Evolutionary conservation across 2,113 vertebrate species (phyloP).

Genomic region (Dicaeum eximium): DNA sequence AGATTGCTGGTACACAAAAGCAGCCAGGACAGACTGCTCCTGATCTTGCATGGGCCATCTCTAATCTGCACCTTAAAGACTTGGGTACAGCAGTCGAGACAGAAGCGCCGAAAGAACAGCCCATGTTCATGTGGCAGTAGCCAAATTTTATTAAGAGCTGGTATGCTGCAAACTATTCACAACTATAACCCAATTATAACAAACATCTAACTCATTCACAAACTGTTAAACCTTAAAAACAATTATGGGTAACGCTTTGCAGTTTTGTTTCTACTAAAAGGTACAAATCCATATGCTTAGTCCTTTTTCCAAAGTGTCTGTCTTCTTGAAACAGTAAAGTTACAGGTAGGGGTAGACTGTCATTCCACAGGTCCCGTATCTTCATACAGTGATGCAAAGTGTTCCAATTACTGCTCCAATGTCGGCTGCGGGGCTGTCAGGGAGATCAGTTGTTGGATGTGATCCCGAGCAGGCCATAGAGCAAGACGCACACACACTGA

Average conservation of each 20-base stretch:
- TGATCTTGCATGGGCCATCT: not conserved
- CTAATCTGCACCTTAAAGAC: not conserved
- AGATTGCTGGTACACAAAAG: not conserved
- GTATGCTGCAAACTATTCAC: not conserved
- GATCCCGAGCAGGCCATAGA: too few species aligned
- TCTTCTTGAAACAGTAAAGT: not conserved
- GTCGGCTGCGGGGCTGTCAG: not conserved
- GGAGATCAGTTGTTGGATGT: not conserved
- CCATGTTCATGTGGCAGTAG: not conserved
- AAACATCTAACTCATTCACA: not conserved
- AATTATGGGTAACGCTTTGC: not conserved
- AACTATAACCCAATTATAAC: not conserved
- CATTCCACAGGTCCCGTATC: not conserved
- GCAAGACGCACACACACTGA: not conserved
- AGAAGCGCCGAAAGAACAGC: not conserved
- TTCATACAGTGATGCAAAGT: not conserved
- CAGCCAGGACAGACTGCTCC: not conserved
- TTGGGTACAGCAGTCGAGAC: fast-evolving
- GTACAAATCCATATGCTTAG: not conserved
- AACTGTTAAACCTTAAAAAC: too few species aligned
- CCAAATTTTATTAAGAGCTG: not conserved
- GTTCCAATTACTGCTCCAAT: not conserved
- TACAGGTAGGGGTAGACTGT: too few species aligned
- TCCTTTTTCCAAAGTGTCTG: not conserved
- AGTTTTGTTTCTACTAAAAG: not conserved